phyloP scores from a whole-genome alignment of 2,797 vertebrate species.

The Presbytis comata region DNA sequence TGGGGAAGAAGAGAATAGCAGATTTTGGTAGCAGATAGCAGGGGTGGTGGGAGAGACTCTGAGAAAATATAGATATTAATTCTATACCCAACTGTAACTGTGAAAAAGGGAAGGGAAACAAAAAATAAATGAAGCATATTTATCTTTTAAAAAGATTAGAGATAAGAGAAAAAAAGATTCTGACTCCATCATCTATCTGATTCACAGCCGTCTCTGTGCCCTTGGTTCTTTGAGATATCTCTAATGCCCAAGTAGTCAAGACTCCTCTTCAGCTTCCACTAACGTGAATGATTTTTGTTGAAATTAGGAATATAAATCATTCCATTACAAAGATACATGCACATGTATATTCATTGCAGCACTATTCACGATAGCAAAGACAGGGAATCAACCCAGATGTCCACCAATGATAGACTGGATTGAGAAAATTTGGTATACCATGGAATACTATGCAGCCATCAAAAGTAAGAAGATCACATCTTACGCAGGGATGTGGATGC shows the following conservation, averaged over 20 bases:
- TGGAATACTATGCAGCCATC: neutral
- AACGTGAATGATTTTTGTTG: neutral
- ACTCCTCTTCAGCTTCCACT: neutral
- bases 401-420: neutral
- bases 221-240: neutral
- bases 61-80: fast-evolving
- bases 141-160: neutral
- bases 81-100: neutral
- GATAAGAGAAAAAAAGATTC: neutral
- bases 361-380: neutral
- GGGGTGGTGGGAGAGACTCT: neutral
- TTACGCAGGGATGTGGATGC: neutral
- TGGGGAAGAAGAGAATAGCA: neutral
- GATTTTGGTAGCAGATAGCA: neutral
- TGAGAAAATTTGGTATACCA: neutral
- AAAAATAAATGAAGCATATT: neutral
- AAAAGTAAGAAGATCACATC: neutral
- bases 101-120: neutral
- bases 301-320: neutral
- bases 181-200: neutral
- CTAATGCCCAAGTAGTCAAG: neutral
- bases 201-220: neutral
- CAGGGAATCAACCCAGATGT: neutral
- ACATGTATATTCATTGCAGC: neutral
- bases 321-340: neutral